Base-by-base conservation (phyloP, 2,888 invertebrate species). In the Zele albiditarsus region DNA sequence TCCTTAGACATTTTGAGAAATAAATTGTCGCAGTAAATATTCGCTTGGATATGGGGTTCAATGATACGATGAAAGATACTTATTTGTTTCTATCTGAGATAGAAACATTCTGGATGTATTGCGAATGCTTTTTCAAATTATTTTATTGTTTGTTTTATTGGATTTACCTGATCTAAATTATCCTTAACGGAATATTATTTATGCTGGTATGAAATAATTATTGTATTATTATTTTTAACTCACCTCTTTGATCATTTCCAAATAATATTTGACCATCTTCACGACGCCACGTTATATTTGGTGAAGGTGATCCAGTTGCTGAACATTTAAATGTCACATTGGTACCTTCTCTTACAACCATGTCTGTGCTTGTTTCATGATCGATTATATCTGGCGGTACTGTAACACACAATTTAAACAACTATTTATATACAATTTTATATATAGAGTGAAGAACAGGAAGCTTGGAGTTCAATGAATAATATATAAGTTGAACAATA, bases 341-440 rank as follows among this genome's bases (percentile, higher is more conserved):
- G 70, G 94, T 94, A 20, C 97, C 96, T 90, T 98, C 97, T 57
- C 94, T 91, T 65, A 95, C 95, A 42, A 95, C 95, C 93, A 96
- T 95, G 89, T 96, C 96, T 3, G 95, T 93, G 86, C 95, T 95
- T 57, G 96, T 95, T 70, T 95, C 94, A 82, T 95, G 94, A 89
- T 96, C 96, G 84, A 96, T 90, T 85, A 96, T 96, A 88, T 96
- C 95, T 60, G 96, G 96, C 69, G 96, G 95, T 76, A 96, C 96
- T 95, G 89, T 53, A 81, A 76, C 71, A 79, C 65, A 63, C 69
- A 33, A 58, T n/a, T 6, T 20, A 68, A 33, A 53, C 38, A 62
- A 33, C 58, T 8, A 33, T 27, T 42, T 25, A 57, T 12, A 46
- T 46, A n/a, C 23, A 12, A 38, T 38, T 38, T 12, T 8, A 2